Conservation (phyloP, 2,113 vertebrate species). For the Leptocoma aspasia region DNA sequence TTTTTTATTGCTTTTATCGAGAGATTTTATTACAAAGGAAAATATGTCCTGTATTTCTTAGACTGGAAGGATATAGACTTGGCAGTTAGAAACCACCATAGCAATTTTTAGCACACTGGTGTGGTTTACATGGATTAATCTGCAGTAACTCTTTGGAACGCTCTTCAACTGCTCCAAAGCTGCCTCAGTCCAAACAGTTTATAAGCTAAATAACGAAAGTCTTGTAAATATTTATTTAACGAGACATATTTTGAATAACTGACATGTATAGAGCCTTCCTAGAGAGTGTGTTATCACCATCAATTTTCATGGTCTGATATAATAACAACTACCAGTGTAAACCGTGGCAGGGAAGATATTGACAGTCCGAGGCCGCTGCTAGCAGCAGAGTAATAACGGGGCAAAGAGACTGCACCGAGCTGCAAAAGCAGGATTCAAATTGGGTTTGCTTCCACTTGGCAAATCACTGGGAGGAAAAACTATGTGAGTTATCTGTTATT, state of each 20-base stretch:
- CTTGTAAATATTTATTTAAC: slow-evolving; percentile 82
- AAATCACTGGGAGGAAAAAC: not conserved
- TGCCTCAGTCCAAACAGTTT: slow-evolving; percentile 67
- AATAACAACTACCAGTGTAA: slow-evolving; percentile 72
- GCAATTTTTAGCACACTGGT: slow-evolving; percentile 61
- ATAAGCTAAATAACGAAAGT: slow-evolving; percentile 69
- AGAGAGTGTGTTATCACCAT: slow-evolving; percentile 70
- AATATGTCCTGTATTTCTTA: slow-evolving; percentile 40
- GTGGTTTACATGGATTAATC: slow-evolving; percentile 65
- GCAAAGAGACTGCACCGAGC: not conserved
- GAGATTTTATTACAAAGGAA: slow-evolving; percentile 65
- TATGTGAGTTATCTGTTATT: slow-evolving; percentile 5
- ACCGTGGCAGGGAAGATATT: slow-evolving; percentile 58
- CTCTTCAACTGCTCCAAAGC: slow-evolving; percentile 30
- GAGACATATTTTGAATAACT: slow-evolving; percentile 76
- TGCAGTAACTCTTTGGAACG: slow-evolving; percentile 40
- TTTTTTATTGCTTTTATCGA: slow-evolving; percentile 47
- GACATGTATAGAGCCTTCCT: slow-evolving; percentile 68
- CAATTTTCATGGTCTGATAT: slow-evolving; percentile 71
- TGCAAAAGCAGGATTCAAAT: not conserved
- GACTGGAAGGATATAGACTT: slow-evolving; percentile 3
- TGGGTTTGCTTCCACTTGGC: slow-evolving; percentile 1
- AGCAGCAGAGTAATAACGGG: slow-evolving; percentile 19
- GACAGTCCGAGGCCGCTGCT: slow-evolving; percentile 42
- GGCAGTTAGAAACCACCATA: slow-evolving; percentile 22